Percentiles rank a stretch among this genome's conserved stretches.
These are phyloP conservation scores for Pampus argenteus DNA, from an alignment of 2,797 vertebrate species.

Conservation along the genomic window DNA sequence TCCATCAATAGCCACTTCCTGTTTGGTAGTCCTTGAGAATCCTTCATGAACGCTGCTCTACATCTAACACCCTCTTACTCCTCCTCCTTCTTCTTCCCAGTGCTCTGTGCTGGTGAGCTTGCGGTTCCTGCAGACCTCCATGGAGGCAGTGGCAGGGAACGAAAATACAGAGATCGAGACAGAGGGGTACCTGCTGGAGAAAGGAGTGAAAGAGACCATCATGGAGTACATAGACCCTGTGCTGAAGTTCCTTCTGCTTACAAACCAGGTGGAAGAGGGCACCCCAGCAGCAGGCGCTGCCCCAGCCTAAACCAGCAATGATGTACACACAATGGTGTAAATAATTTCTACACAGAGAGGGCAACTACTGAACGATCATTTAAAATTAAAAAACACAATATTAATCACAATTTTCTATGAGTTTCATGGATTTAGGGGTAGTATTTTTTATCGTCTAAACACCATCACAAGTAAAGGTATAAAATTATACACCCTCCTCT, in stretches of 20 bases:
- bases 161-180: conserved; percentile 87
- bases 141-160: conserved; percentile 86
- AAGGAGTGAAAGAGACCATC: conserved; percentile 87
- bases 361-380: conserved; percentile 35
- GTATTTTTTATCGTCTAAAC: conserved; percentile 52
- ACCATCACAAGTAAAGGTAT: conserved; percentile 20
- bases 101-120: conserved; percentile 86
- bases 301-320: conserved; percentile 57
- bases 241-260: conserved; percentile 78
- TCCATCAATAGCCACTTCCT: background rate
- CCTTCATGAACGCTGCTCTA: background rate
- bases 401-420: conserved; percentile 36
- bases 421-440: conserved; percentile 45
- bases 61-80: background rate
- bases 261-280: conserved; percentile 80
- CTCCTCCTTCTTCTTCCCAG: conserved; percentile 61
- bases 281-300: conserved; percentile 27
- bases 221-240: conserved; percentile 77
- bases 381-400: conserved; percentile 30
- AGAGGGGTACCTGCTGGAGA: conserved; percentile 90
- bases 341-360: conserved; percentile 54
- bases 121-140: conserved; percentile 89
- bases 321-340: conserved; percentile 57
- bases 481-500: conserved; percentile 6
- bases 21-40: background rate